Evolutionary conservation across 2,888 invertebrate species (phyloP), one percentile per base, ranked within the genome.

Genomic region (Ceratothoa steindachneri): DNA sequence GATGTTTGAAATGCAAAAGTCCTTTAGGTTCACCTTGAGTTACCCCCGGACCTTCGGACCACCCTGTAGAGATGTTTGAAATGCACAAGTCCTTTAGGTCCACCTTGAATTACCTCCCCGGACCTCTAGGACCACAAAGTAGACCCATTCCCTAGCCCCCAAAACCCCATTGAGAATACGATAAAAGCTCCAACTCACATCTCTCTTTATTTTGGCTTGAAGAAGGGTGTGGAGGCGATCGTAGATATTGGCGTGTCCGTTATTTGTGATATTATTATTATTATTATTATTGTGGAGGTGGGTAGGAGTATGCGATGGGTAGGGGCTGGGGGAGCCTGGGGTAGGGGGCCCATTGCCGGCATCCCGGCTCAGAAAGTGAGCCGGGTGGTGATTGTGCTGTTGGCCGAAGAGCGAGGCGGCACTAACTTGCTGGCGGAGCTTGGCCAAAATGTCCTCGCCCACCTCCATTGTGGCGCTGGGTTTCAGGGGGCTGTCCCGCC

Each of bases 391-490:
- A 28, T 51, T 69, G 53, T 30, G 71, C 29, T 30, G 60, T 7
- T n/a, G 29, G 15, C 30, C n/a, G 69, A 76, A 73, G 67, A 76
- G 67, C 1, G 73, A 73, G 12, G 77, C 77, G 15, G 77, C 77
- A 12, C 71, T 68, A 1, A 78, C 78, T 69, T 78, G 78, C 51
- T 78, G 78, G 2, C 75, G 75, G 24, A 78, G 75, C 64, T 78
- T 78, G 28, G 73, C 75, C n/a, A 78, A 60, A 15, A 78, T 78
- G 67, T 78, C 78, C 64, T 78, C 78, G 5, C 78, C 78, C 19
- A 71, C 71, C 15, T 71, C 29, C 2, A 53, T 60, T n/a, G 68
- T 71, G 27, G 67, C 71, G 30, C 71, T 68, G 22, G 78, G 78
- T 22, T 75, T 75, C 22, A 78, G 67, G 41, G 78, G 78, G 73